phyloP scores from a whole-genome alignment of 2,113 vertebrate genomes.

The Bagarius yarrelli region DNA sequence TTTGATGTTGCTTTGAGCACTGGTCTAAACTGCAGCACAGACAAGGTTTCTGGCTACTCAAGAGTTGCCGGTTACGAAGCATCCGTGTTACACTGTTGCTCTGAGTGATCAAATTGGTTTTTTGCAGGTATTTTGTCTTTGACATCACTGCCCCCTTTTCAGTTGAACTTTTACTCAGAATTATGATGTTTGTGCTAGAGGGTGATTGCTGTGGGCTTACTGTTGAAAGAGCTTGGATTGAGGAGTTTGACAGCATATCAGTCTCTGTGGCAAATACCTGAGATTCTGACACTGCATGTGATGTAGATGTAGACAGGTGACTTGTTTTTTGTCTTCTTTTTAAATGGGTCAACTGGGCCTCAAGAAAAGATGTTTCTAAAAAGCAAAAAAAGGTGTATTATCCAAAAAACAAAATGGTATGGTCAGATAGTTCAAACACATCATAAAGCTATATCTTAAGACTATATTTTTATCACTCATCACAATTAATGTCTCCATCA shows the following conservation, averaged over 20 bases:
- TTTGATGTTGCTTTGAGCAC: neutral
- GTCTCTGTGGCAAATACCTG: neutral
- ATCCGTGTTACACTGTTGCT: neutral
- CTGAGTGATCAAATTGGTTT: neutral
- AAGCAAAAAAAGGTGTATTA: neutral
- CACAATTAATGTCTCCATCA: no score
- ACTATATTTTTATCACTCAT: no score
- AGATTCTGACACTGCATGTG: neutral
- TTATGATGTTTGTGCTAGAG: neutral
- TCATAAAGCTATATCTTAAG: no score
- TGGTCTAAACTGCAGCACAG: slow-evolving; percentile 35
- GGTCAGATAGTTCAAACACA: neutral
- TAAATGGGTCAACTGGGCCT: neutral
- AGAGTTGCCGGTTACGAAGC: slow-evolving; percentile 42
- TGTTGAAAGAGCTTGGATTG: neutral
- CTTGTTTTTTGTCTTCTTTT: neutral
- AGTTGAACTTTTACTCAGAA: neutral
- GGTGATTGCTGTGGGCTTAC: slow-evolving; percentile 9
- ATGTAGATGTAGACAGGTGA: neutral
- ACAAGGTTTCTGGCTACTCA: slow-evolving; percentile 39
- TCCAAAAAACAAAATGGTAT: neutral
- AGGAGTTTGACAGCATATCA: neutral
- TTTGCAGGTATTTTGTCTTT: slow-evolving; percentile 25
- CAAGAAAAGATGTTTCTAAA: neutral
- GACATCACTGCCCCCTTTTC: neutral